These are phyloP conservation scores for Gobiocypris rarus DNA, from an alignment of 2,113 vertebrate species.

Conservation along the genomic window DNA sequence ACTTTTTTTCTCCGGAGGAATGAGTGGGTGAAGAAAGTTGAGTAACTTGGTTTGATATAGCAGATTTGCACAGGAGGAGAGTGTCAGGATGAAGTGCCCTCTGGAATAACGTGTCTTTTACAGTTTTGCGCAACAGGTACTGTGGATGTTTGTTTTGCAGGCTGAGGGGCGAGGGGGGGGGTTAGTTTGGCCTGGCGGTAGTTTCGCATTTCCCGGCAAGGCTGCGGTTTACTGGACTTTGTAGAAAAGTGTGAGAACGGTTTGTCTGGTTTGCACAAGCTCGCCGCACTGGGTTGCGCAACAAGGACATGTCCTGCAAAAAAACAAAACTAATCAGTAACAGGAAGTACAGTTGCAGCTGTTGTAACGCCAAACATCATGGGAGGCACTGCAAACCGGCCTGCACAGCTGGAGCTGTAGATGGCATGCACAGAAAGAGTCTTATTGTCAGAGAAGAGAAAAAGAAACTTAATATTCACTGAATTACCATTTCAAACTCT, in stretches of 20 bases:
- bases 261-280: not conserved
- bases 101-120: not conserved
- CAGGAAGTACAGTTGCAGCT: constrained; percentile 62
- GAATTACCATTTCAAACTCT: constrained; percentile 44
- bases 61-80: not conserved
- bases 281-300: not conserved
- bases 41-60: constrained; percentile 10
- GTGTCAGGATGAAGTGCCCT: not conserved
- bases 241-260: constrained; percentile 26
- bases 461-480: constrained; percentile 35
- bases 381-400: constrained; percentile 46
- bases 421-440: constrained; percentile 46
- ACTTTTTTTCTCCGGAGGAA: not conserved
- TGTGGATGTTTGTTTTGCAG: constrained; percentile 20
- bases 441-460: constrained; percentile 49
- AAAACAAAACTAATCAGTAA: constrained; percentile 45
- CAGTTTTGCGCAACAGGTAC: constrained; percentile 34
- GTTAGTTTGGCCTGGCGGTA: not conserved
- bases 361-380: constrained; percentile 68
- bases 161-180: too few species aligned
- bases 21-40: not conserved
- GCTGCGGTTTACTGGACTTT: constrained; percentile 12
- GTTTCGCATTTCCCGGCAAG: constrained; percentile 6
- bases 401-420: constrained; percentile 55
- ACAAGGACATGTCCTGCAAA: not conserved